Percentiles rank a stretch among this genome's conserved stretches.
Evolutionary conservation across 2,113 vertebrate genomes (phyloP).

Genomic region (Hemiscyllium ocellatum): DNA sequence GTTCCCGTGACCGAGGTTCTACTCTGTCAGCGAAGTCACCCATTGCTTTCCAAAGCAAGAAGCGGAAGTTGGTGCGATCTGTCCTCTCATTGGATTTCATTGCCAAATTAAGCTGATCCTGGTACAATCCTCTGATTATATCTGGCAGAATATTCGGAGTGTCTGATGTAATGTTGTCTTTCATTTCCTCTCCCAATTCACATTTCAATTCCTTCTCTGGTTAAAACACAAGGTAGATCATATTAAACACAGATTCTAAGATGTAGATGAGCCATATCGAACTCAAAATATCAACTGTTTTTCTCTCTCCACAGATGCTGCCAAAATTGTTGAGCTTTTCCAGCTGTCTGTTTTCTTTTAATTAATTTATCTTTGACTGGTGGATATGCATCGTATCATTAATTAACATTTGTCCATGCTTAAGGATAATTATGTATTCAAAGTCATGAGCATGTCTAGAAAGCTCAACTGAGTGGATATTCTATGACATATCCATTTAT

Average conservation of each 20-base stretch:
- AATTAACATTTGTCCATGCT: background rate
- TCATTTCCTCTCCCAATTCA: conserved; percentile 44
- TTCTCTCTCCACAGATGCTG: too few species aligned
- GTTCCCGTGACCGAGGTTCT: conserved; percentile 81
- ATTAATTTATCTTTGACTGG: background rate
- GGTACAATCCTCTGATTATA: conserved; percentile 61
- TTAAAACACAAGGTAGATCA: background rate
- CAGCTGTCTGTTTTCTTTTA: background rate
- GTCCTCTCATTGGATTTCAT: conserved; percentile 61
- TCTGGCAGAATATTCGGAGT: conserved; percentile 60
- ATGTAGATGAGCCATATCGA: too few species aligned
- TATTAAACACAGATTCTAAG: background rate
- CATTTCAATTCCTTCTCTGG: conserved; percentile 75
- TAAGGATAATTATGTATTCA: background rate
- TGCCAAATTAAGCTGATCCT: conserved; percentile 58
- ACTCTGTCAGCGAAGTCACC: conserved; percentile 76
- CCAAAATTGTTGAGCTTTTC: too few species aligned
- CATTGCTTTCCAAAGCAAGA: conserved; percentile 82
- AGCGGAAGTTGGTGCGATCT: conserved; percentile 85
- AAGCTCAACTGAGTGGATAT: background rate
- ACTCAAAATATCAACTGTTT: too few species aligned
- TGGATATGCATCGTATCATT: background rate
- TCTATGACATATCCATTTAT: background rate
- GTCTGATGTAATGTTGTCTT: conserved; percentile 43
- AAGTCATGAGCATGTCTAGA: background rate